Conservation (phyloP, 2,888 invertebrate genomes). For the Gymnocheta viridis region DNA sequence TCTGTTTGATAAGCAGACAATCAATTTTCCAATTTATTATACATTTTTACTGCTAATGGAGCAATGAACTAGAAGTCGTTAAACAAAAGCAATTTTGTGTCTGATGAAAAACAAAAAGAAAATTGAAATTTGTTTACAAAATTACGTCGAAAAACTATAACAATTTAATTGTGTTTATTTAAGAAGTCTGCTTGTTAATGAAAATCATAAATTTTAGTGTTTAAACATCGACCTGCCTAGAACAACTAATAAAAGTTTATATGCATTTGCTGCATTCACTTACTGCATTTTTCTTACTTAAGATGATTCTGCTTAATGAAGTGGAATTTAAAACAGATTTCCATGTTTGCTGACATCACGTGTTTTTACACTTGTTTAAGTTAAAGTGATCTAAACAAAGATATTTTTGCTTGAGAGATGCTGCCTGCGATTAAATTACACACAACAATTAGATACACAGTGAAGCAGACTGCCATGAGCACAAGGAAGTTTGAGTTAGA, state of each 20-base stretch:
- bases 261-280: background rate
- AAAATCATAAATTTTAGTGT: background rate
- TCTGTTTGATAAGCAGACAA: background rate
- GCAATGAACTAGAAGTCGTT: constrained; percentile 32
- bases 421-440: constrained; percentile 19
- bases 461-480: background rate
- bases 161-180: background rate
- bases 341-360: background rate
- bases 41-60: background rate
- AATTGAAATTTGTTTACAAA: constrained; percentile 29
- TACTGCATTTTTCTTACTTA: background rate
- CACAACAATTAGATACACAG: background rate
- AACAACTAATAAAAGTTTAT: constrained; percentile 4
- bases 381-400: constrained; percentile 13
- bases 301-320: background rate
- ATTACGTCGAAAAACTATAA: background rate
- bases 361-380: background rate
- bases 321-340: constrained; percentile 2
- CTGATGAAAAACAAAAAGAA: background rate
- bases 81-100: background rate
- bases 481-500: background rate
- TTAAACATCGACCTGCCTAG: background rate
- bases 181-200: background rate
- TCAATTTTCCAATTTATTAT: constrained; percentile 1
- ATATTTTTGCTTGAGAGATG: background rate